phyloP scores from a whole-genome alignment of 2,797 vertebrate genomes.

The Chaunax sp. region DNA sequence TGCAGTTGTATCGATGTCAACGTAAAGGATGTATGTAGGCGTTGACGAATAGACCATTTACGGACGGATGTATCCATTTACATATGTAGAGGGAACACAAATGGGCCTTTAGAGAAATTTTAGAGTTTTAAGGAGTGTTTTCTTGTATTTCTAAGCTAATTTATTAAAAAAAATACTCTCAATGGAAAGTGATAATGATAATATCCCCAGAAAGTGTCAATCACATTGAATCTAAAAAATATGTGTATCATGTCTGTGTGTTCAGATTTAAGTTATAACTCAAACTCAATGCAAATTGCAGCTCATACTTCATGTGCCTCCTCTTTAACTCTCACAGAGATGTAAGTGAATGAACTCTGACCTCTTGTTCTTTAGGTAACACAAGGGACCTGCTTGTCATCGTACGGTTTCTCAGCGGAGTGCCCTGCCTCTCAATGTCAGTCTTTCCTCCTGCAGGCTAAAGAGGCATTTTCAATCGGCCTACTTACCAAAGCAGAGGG shows the following conservation, averaged over 20 bases:
- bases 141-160: not conserved
- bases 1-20: no score
- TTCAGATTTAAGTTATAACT: no score
- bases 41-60: no score
- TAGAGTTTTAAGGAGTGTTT: no score
- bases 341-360: not conserved
- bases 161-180: no score
- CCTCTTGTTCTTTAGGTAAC: constrained; percentile 80
- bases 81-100: no score
- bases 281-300: not conserved
- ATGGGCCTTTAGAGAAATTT: not conserved
- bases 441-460: constrained; percentile 84
- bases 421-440: constrained; percentile 77
- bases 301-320: not conserved
- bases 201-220: no score
- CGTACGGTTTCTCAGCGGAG: constrained; percentile 87
- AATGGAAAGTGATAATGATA: no score
- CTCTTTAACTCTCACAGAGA: not conserved
- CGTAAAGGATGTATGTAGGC: no score
- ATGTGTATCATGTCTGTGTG: no score
- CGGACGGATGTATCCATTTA: no score
- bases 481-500: constrained; percentile 85
- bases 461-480: constrained; percentile 90
- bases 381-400: constrained; percentile 89
- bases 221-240: no score